A percentile compares a stretch with the other conserved stretches of the same genome.
Evolutionary conservation across 2,888 invertebrate species (phyloP).

Genomic region (Phengaris arion): DNA sequence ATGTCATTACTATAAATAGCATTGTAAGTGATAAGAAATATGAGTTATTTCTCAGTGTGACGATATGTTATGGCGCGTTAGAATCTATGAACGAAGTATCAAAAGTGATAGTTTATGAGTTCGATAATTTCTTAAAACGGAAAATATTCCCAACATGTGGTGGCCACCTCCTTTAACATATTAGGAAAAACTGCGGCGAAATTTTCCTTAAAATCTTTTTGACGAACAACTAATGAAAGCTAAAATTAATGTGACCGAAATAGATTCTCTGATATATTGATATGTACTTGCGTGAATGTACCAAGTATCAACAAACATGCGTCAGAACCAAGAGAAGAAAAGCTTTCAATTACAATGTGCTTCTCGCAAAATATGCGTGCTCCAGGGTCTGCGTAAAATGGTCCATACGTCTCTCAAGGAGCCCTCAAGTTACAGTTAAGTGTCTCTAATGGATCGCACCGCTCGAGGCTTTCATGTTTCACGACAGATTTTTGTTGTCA

Average conservation of each 20-base stretch:
- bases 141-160: too few relatives aligned
- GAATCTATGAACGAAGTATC: background rate
- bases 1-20: slow-evolving; percentile 41
- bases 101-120: background rate
- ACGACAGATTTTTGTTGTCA: slow-evolving; percentile 64
- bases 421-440: slow-evolving; percentile 69
- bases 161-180: too few relatives aligned
- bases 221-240: too few relatives aligned
- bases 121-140: background rate
- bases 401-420: slow-evolving; percentile 50
- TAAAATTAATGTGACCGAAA: background rate
- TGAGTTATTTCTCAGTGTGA: slow-evolving; percentile 28
- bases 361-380: slow-evolving; percentile 31
- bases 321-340: background rate
- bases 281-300: background rate
- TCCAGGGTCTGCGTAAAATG: slow-evolving; percentile 52
- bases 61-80: background rate
- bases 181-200: too few relatives aligned
- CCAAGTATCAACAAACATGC: background rate
- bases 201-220: too few relatives aligned
- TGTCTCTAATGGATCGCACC: slow-evolving; percentile 68
- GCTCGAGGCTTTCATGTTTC: slow-evolving; percentile 66
- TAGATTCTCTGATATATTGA: background rate
- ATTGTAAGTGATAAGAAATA: slow-evolving; percentile 39
- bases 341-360: slow-evolving; percentile 28